Base-by-base conservation (phyloP, 2,888 invertebrate species). In the Rhagophthalmus giganteus region DNA sequence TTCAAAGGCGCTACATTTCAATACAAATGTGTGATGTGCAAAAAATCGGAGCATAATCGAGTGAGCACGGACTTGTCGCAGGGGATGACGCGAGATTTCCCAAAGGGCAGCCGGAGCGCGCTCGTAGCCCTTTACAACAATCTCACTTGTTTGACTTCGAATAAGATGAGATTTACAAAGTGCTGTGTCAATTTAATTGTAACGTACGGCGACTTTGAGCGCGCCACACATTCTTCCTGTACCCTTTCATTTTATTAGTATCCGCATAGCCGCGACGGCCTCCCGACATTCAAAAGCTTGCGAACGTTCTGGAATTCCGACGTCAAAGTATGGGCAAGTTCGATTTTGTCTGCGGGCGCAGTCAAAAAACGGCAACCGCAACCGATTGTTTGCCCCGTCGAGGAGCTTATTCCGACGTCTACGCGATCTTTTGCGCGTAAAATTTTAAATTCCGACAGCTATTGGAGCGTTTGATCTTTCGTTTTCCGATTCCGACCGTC, bases 1-100 rank as follows among this genome's bases (percentile, higher is more conserved):
- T 57, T 60, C 57, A 60, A 55, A 60, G 57, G 52, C 54, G 54
- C 56, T 50, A 59, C 54, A 56, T 57, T 59, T 58, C 60, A 57
- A 60, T 57, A 54, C 55, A 55, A 57, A 59, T 55, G 54, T 52
- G 45, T 27, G 54, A 52, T 52, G 51, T 49, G 49, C 47, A 49
- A 60, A 57, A 60, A 62, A 60, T 60, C 61, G 49, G 50, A 41
- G 50, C 48, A 57, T 61, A 62, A 62, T 58, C 62, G 60, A 58
- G 58, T 59, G 54, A 54, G 59, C 45, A 46, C 59, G 54, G 48
- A 56, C 52, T 56, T 54, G 55, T 50, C 61, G 51, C 55, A 37
- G 34, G 62, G 55, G 60, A 56, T 56, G 35, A 46, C 44, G 55
- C 38, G 48, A 63, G 57, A 63, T 63, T 63, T 63, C 63, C 63